phyloP scores from a whole-genome alignment of 2,113 vertebrate genomes.

The Crotalus horridus region DNA sequence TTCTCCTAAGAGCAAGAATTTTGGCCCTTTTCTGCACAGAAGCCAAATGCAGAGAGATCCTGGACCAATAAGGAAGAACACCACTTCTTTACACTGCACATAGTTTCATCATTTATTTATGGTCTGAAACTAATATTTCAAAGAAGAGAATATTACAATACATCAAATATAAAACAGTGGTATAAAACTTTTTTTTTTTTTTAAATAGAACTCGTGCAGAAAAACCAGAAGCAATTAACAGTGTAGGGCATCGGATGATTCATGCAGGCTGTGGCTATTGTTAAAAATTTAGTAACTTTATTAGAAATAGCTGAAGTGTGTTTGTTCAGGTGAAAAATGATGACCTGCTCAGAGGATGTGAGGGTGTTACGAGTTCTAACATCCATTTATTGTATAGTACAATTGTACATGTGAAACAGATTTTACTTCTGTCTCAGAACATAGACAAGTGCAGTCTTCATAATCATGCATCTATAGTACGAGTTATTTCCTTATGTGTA shows the following conservation, averaged over 20 bases:
- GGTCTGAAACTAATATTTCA: background rate
- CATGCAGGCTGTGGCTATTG: background rate
- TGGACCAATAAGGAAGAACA: background rate
- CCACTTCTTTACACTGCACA: background rate
- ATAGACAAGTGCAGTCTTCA: background rate
- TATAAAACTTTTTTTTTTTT: background rate
- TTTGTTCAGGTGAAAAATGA: background rate
- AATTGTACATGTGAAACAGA: background rate
- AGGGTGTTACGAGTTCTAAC: background rate
- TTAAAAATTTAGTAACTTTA: background rate
- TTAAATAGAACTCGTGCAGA: background rate
- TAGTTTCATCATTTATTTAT: background rate
- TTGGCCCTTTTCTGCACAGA: background rate
- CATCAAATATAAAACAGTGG: background rate
- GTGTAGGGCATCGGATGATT: background rate
- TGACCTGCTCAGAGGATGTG: background rate
- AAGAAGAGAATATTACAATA: background rate
- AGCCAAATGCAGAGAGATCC: background rate
- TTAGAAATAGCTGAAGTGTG: background rate
- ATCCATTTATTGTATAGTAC: background rate
- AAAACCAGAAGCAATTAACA: background rate
- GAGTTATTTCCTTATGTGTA: background rate
- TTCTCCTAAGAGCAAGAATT: background rate
- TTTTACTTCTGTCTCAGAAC: background rate
- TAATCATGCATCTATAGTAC: background rate